Conservation (phyloP, 1,140 invertebrate genomes). For the Magallana gigas region DNA sequence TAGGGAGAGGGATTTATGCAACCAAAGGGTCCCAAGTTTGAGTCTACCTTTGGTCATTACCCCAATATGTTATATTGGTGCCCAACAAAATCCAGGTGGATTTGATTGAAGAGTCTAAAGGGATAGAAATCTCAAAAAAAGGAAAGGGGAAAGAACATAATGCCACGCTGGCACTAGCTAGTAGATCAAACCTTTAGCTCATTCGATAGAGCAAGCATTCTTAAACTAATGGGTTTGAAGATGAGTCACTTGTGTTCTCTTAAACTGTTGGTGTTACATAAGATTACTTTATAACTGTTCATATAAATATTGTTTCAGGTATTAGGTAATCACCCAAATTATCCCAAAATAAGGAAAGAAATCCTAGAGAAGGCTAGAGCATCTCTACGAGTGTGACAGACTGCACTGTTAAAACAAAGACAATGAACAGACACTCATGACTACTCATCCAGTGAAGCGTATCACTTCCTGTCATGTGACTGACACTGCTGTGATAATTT, state of each 20-base stretch:
- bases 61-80: no score
- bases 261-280: background rate
- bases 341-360: slow-evolving; percentile 94
- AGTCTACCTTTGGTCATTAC: no score
- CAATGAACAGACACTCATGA: background rate
- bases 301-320: slow-evolving; percentile 79
- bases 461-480: background rate
- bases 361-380: slow-evolving; percentile 95
- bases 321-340: slow-evolving; percentile 90
- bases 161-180: no score
- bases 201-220: no score
- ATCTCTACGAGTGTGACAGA: slow-evolving; percentile 85
- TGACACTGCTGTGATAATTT: background rate
- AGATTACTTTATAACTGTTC: background rate
- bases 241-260: background rate
- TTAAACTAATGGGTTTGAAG: background rate
- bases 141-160: no score
- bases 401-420: background rate
- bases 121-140: no score
- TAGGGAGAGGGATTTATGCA: no score
- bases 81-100: no score
- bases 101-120: no score
- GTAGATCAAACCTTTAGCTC: no score
- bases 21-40: no score
- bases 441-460: background rate